A percentile compares a stretch with the other conserved stretches of the same genome.
phyloP scores from a whole-genome alignment of 1,140 invertebrate species.

The Pogonomyrmex barbatus region DNA sequence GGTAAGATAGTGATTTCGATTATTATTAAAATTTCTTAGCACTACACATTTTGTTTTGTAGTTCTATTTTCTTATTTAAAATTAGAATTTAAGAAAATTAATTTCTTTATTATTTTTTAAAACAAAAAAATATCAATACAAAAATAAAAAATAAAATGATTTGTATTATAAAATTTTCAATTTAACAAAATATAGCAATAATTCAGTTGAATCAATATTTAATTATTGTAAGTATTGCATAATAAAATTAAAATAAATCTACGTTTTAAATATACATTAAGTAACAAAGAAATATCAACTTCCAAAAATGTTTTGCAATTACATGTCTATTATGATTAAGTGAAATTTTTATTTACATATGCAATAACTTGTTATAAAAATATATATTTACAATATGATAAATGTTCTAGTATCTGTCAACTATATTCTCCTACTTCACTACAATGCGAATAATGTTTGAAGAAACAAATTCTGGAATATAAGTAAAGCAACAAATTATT shows the following conservation, averaged over 20 bases:
- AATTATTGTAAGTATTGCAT: not conserved
- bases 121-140: not conserved
- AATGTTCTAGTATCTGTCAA: conserved; percentile 60
- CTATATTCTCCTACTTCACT: conserved; percentile 50
- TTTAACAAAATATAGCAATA: not conserved
- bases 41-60: not conserved
- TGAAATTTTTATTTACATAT: not conserved
- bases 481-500: not conserved
- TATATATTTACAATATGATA: not conserved
- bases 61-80: not conserved
- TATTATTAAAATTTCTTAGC: not conserved
- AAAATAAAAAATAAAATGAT: not conserved
- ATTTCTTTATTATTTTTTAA: not conserved
- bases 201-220: not conserved
- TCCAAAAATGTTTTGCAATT: not conserved
- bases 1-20: conserved; percentile 29
- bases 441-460: conserved; percentile 40
- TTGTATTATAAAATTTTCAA: not conserved
- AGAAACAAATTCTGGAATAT: not conserved
- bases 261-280: not conserved
- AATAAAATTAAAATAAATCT: not conserved
- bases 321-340: not conserved
- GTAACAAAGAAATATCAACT: not conserved
- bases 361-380: not conserved
- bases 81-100: not conserved